These are phyloP conservation scores for Astur gentilis DNA, from an alignment of 2,113 vertebrate species.

Conservation along the genomic window DNA sequence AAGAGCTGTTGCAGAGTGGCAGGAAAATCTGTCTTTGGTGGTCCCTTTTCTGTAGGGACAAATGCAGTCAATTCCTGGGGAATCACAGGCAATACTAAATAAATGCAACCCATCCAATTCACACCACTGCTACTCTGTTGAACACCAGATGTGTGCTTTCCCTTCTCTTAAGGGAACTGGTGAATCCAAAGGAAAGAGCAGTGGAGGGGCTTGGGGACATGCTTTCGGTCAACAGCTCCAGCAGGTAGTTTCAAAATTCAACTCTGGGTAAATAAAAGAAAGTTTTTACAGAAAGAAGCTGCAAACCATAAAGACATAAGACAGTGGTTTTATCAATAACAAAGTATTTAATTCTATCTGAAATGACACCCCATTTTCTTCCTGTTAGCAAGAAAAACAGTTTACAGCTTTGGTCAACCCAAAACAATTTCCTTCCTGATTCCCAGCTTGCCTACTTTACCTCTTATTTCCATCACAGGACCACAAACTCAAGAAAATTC, in stretches of 20 bases:
- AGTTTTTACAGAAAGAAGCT: neutral
- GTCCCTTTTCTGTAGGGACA: neutral
- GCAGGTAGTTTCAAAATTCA: neutral
- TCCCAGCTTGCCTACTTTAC: neutral
- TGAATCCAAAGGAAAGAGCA: neutral
- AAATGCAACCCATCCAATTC: neutral
- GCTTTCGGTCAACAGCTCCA: neutral
- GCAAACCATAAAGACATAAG: neutral
- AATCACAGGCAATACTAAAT: neutral
- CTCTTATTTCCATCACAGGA: neutral
- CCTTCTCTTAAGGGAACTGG: neutral
- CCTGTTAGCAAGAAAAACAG: neutral
- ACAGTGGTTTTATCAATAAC: neutral
- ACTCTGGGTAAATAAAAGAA: neutral
- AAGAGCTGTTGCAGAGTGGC: neutral
- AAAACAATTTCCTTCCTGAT: neutral
- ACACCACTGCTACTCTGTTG: neutral
- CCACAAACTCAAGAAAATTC: neutral
- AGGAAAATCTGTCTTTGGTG: neutral
- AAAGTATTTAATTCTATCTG: neutral
- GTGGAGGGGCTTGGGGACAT: neutral
- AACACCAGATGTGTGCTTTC: neutral
- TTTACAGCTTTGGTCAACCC: neutral
- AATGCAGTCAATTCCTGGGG: neutral
- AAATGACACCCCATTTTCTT: neutral